Evolutionary conservation across 2,888 invertebrate genomes (phyloP), one percentile per base, ranked within the genome.

Genomic region (Oasisia sp.): DNA sequence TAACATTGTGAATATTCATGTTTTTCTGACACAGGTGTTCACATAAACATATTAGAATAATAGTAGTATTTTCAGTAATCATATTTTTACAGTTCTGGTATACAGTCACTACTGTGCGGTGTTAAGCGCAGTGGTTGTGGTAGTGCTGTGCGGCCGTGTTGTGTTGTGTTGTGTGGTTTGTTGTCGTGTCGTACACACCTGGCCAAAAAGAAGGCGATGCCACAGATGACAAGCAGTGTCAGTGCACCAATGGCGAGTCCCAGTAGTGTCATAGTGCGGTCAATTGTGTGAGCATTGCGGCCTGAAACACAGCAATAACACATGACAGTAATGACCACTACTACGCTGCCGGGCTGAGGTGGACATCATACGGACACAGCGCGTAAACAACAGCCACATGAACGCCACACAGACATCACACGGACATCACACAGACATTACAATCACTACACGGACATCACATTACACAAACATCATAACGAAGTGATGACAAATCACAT

Each of bases 181-280:
- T 5, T 89, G n/a, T n/a, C n/a, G n/a, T n/a, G n/a, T n/a, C n/a
- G n/a, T 27, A 93, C 91, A 45, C 90, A 93, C 93, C 91, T 92
- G 90, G 93, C 93, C 91, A 93, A 89, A 91, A 91, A 93, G 90
- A 92, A 93, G 58, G 93, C 93, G n/a, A 91, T 44, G 44, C 90
- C 90, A 45, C 92, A 93, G n/a, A 93, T 89, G 32, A 92, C 91
- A n/a, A 91, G 90, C 44, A 93, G 58, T 27, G 92, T 91, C 58
- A 93, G 56, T 58, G 90, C 91, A 58, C 92, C 92, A 91, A 93
- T 93, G 90, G 92, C 91, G 91, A 93, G 90, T 50, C 92, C 92
- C 14, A 92, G 58, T 50, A 92, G 74, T 32, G 93, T 93, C 92
- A 92, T 91, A 38, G 90, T 92, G 32, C 93, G 93, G 92, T 93